Evolutionary conservation across 2,113 vertebrate species (phyloP).

Genomic region (Grallaria varia): DNA sequence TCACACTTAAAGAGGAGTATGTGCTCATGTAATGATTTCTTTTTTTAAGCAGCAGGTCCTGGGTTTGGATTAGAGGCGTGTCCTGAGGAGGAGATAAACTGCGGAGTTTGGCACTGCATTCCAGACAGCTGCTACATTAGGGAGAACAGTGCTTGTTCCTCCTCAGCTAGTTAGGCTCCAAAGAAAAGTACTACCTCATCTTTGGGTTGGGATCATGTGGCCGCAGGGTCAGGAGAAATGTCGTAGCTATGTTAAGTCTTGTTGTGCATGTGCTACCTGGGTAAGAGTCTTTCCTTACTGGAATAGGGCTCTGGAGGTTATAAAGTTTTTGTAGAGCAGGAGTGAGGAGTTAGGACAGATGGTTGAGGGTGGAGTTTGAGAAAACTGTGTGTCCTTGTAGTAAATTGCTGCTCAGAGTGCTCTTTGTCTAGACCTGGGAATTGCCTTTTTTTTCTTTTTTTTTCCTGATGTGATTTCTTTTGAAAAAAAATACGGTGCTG

Average conservation of each 20-base stretch:
- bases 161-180: not conserved
- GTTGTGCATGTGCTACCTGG: not conserved
- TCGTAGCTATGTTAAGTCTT: not conserved
- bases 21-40: not conserved
- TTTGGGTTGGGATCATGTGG: not conserved
- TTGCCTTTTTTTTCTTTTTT: not conserved
- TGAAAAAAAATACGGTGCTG: not conserved
- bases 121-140: not conserved
- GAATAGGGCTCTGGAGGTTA: not conserved
- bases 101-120: not conserved
- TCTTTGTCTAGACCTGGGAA: not conserved
- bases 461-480: not conserved
- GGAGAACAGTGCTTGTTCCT: not conserved
- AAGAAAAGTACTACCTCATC: constrained; percentile 64
- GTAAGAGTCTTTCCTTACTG: not conserved
- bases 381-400: not conserved
- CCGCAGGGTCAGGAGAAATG: not conserved
- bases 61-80: not conserved
- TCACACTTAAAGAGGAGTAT: not conserved
- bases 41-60: not conserved
- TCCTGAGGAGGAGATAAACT: not conserved
- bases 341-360: not conserved
- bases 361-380: not conserved
- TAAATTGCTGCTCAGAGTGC: constrained; percentile 8
- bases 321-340: not conserved